Base-by-base conservation (phyloP, 2,113 vertebrate species). In the Hippocampus comes region DNA sequence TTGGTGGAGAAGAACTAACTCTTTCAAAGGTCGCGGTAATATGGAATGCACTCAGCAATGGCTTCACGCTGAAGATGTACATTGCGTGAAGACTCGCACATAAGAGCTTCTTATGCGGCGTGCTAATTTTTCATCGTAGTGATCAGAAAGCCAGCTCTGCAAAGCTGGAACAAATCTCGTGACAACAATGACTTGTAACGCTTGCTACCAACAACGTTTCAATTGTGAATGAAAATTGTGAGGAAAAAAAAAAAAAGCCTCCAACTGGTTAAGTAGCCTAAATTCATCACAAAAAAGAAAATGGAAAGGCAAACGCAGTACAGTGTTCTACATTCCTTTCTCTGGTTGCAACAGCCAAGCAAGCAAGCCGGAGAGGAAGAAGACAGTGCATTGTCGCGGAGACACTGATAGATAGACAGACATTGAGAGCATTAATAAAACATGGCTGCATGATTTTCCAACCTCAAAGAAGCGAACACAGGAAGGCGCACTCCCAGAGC, bases 371-470 rank as follows among this genome's bases (percentile, higher is more conserved):
- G 53, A 18, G 63, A 73, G 75, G 77, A 73, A 51, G 72, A 30
- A 75, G 72, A 77, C 57, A 42, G 64, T 66, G 42, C 18, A 48
- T 46, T 48, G 34, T 67, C 1, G 65, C 65, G 49, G 72, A 77
- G 53, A 74, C 23, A 69, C 18, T 38, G 34, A 38, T 38, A 69
- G 68, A 79, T 68, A 83, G 69, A 77, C 75, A 83, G 81, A 84
- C 75, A 73, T 70, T 70, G 72, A 51, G 61, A 49, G 60, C 87
- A 89, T 93, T 90, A 92, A 92, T 92, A 92, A 92, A 92, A 92
- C 88, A 92, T 90, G 90, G 85, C 84, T 88, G 87, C 86, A 86
- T 87, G 87, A 89, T 86, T 90, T 88, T 88, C 88, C 84, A 89
- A 86, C 88, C 87, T 92, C 89, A 91, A 90, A 91, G 90, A 88